A percentile compares a stretch with the other conserved stretches of the same genome.
These are phyloP conservation scores for Condylura cristata DNA, from an alignment of 2,113 vertebrate species.

Conservation along the genomic window DNA sequence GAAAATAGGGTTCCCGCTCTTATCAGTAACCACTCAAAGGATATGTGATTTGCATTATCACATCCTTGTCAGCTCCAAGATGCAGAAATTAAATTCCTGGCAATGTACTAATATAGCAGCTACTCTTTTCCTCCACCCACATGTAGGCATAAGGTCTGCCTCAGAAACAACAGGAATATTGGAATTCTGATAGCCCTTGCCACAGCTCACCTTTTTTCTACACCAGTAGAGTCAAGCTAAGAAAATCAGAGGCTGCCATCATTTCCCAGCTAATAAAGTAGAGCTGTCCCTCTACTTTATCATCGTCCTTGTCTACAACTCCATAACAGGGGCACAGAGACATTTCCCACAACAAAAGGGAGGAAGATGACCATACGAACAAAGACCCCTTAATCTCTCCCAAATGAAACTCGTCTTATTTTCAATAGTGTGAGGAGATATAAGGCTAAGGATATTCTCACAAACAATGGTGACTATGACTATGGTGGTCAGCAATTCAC, in stretches of 20 bases:
- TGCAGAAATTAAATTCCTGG: background rate
- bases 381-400: background rate
- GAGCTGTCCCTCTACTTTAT: background rate
- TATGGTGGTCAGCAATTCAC: background rate
- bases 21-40: background rate
- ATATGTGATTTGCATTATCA: too few relatives aligned
- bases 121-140: background rate
- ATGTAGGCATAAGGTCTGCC: background rate
- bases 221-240: background rate
- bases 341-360: background rate
- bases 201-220: background rate
- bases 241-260: background rate
- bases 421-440: background rate
- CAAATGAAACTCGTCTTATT: background rate
- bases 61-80: background rate
- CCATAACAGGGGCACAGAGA: background rate
- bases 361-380: background rate
- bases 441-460: background rate
- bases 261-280: background rate
- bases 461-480: background rate
- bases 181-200: rapidly evolving
- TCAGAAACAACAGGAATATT: background rate
- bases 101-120: background rate
- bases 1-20: background rate
- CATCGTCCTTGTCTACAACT: background rate